These are phyloP conservation scores for Furcula furcula DNA, from an alignment of 2,888 invertebrate genomes.

Conservation along the genomic window DNA sequence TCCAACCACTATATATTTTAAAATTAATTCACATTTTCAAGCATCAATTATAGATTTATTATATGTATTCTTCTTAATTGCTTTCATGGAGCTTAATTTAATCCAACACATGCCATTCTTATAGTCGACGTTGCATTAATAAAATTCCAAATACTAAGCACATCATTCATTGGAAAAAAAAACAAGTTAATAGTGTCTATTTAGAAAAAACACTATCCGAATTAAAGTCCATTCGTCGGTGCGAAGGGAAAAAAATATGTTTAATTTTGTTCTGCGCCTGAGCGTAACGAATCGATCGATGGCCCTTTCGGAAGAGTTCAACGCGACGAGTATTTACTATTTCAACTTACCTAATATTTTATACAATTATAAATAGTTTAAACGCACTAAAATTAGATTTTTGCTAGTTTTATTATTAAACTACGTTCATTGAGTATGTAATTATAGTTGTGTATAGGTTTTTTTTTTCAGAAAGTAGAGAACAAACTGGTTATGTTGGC, in stretches of 20 bases:
- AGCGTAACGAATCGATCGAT: slow-evolving; percentile 69
- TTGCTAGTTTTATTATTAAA: too few species aligned
- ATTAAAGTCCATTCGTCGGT: neutral
- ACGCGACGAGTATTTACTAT: slow-evolving; percentile 41
- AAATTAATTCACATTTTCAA: too few species aligned
- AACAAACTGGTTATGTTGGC: too few species aligned
- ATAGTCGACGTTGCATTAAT: neutral
- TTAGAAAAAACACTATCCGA: neutral
- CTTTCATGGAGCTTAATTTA: too few species aligned
- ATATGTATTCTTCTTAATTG: too few species aligned
- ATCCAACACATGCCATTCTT: too few species aligned
- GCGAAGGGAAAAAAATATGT: slow-evolving; percentile 38
- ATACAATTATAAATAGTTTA: slow-evolving; percentile 6
- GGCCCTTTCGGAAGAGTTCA: slow-evolving; percentile 70
- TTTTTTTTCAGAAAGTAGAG: too few species aligned
- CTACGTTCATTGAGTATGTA: too few species aligned
- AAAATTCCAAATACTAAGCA: neutral
- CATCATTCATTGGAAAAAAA: neutral
- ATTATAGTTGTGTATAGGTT: too few species aligned
- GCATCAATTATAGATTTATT: too few species aligned
- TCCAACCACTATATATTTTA: too few species aligned
- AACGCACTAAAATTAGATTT: too few species aligned
- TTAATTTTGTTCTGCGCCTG: slow-evolving; percentile 48
- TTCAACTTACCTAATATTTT: slow-evolving; percentile 7
- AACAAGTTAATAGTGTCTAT: neutral